Base-by-base conservation (phyloP, 2,797 vertebrate species). In the Sebastes vulpes region DNA sequence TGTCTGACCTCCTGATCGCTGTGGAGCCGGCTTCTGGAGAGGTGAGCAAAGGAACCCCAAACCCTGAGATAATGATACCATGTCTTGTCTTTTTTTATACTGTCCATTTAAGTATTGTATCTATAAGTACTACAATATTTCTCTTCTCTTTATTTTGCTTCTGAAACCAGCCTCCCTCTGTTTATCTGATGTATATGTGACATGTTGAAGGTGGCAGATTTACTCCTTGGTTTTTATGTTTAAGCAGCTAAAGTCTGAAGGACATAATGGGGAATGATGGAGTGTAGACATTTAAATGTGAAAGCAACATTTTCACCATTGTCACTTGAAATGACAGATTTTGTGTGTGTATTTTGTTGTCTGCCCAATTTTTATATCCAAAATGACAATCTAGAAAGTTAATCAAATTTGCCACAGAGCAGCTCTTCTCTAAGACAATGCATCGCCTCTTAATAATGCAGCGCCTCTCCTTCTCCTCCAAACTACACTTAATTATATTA, bases 21-120 rank as follows among this genome's bases (percentile, higher is more conserved):
- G 98, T 99, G 86, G 98, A 99, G 64, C 98, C 99, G 0, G 96
- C 97, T 1, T 99, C 98, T 14, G 98, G 97, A 94, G 98, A 99
- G 97, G 99, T 98, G 72, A 95, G 94, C 46, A 4, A 18, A 72
- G 23, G 6, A 21, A 21, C 8, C 8, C 29, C 5, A 5, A 28
- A 66, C 42, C 25, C 25, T 4, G 8, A 64, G 2, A 72, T 16
- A 56, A 21, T 60, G 7, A 48, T 18, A 12, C 1, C 6, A 6
- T 9, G 6, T 38, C 38, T 46, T n/a, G 3, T 28, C 2, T 14
- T 14, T 26, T 64, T n/a, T 26, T 11, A 0, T 3, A 25, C 11
- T 9, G n/a, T 16, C 18, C 31, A 20, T 54, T 16, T 66, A 23
- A 63, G 4, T 26, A 11, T n/a, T 12, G 0, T 52, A 9, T 48